Evolutionary conservation across 1,140 invertebrate species (phyloP), one percentile per base, ranked within the genome.

Genomic region (Eciton burchellii): DNA sequence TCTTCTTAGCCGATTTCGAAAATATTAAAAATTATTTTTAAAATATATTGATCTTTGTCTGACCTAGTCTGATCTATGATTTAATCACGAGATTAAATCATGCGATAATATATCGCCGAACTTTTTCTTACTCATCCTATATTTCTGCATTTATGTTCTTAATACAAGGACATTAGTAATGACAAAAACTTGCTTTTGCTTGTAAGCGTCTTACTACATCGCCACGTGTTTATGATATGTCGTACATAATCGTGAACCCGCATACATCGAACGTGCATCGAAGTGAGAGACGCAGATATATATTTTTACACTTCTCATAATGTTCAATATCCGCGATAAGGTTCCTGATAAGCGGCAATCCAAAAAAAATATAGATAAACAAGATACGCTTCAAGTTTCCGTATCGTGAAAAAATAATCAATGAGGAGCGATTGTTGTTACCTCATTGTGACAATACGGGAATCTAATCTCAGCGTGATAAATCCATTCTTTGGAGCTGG

Each of bases 391-490:
- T 16, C 9, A 41, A 12, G 11, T 14, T 49, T 29, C 12, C 21
- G 21, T 3, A 24, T 26, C 21, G 0, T 54, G 1, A 21, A 57
- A 79, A 57, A 68, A 45, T 68, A 16, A 54, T 21, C 3, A 19
- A 66, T 0, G 14, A 12, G 41, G 0, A 11, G 29, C n/a, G n/a
- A 56, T 35, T 70, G 3, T 57, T n/a, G 21, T 72, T 59, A 45
- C 0, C 8, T 68, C 9, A 11, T 43, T 26, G 24, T 8, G 9
- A 56, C 24, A 70, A 35, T 35, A 35, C 35, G 35, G 6, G 35
- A 35, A 79, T 57, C 49, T 79, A 79, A 79, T 77, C 49, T 52
- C 11, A n/a, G 16, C 11, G 9, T 8, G 9, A n/a, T 66, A 3
- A 76, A 62, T 47, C 49, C 41, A 54, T 5, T 5, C 49, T 26